These are phyloP conservation scores for Toxonevra muliebris DNA, from an alignment of 2,888 invertebrate species.

Conservation along the genomic window DNA sequence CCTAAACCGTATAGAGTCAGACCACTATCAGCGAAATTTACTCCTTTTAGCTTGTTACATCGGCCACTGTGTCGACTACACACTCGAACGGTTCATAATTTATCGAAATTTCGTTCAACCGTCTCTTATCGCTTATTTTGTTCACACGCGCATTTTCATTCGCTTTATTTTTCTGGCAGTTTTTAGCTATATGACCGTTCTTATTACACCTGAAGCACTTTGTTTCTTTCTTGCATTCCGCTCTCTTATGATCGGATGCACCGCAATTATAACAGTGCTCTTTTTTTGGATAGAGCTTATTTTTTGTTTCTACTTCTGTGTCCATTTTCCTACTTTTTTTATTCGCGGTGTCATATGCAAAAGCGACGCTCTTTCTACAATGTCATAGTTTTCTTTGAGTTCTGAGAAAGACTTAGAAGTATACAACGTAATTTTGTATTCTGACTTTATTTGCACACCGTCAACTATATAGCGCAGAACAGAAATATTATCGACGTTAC, in stretches of 20 bases:
- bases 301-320: not conserved
- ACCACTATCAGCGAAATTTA: too few species aligned
- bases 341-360: constrained; percentile 14
- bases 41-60: too few species aligned
- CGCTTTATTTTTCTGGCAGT: too few species aligned
- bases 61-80: too few species aligned
- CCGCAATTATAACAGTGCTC: constrained; percentile 33
- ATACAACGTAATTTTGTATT: constrained; percentile 29
- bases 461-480: constrained; percentile 31
- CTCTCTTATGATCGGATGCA: constrained; percentile 32
- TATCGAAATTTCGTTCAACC: too few species aligned
- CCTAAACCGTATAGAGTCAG: too few species aligned
- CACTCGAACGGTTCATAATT: too few species aligned
- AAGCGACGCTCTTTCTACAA: constrained; percentile 9
- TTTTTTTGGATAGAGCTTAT: not conserved
- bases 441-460: constrained; percentile 23
- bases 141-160: too few species aligned
- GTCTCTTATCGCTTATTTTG: too few species aligned
- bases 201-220: constrained; percentile 37
- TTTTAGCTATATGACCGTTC: too few species aligned
- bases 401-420: constrained; percentile 27
- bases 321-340: not conserved
- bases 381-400: constrained; percentile 25
- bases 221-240: constrained; percentile 28
- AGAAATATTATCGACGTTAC: constrained; percentile 20